Conservation (phyloP, 2,888 invertebrate genomes). For the Perithous albicinctus region DNA sequence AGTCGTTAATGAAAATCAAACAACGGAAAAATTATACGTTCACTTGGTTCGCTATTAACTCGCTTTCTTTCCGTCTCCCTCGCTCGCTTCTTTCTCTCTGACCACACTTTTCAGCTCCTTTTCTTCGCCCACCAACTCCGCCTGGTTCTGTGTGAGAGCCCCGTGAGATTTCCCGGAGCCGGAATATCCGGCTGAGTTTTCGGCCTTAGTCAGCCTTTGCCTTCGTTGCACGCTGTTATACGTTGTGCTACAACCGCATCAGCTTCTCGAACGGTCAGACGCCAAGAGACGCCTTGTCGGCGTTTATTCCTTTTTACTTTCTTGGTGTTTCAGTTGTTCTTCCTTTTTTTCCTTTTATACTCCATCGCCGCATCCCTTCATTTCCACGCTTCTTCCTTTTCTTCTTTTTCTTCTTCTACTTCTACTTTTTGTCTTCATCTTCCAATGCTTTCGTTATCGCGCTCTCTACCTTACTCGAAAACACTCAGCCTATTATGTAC, state of each 20-base stretch:
- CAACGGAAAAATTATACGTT: conserved; percentile 83
- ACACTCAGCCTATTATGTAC: conserved; percentile 1
- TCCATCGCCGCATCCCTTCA: conserved; percentile 13
- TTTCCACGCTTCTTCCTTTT: background rate
- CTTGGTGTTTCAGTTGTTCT: conserved; percentile 69
- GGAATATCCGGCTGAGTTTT: conserved; percentile 73
- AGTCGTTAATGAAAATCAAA: conserved; percentile 85
- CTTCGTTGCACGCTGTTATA: conserved; percentile 30
- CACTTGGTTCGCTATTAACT: conserved; percentile 74
- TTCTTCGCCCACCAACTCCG: conserved; percentile 43
- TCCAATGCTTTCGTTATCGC: conserved; percentile 63
- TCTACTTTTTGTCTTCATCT: conserved; percentile 34
- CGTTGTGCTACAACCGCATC: conserved; percentile 74
- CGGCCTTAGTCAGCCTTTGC: conserved; percentile 80
- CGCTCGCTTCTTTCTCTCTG: conserved; percentile 65
- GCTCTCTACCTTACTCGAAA: conserved; percentile 41
- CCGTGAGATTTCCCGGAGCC: conserved; percentile 57
- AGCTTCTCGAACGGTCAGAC: conserved; percentile 48
- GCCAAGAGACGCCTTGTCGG: conserved; percentile 59
- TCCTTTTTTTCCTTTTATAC: conserved; percentile 65
- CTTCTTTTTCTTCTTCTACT: background rate
- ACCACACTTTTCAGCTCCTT: conserved; percentile 54
- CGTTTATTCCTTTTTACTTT: conserved; percentile 57
- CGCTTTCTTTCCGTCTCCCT: conserved; percentile 57
- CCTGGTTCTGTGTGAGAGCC: conserved; percentile 3